Evolutionary conservation across 2,888 invertebrate species (phyloP).

Genomic region (Drosophila paucipuncta): DNA sequence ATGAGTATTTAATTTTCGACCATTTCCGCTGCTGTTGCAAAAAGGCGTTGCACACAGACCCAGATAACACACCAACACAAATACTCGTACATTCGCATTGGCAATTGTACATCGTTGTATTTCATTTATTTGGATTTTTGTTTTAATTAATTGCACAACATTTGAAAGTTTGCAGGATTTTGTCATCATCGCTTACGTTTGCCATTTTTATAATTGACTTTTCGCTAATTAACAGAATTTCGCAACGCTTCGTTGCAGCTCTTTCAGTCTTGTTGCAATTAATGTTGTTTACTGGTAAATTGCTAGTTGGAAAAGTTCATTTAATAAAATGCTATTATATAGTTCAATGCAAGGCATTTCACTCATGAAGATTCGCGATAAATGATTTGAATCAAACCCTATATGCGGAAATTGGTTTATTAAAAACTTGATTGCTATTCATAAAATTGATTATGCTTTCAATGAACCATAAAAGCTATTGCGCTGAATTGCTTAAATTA

Average conservation of each 20-base stretch:
- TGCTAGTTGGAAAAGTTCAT: not conserved
- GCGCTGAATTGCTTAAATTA: slow-evolving; percentile 2
- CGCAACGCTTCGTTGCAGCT: not conserved
- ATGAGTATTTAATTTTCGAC: slow-evolving; percentile 28
- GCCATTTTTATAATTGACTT: slow-evolving; percentile 12
- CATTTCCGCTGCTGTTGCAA: slow-evolving; percentile 32
- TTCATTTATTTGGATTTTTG: not conserved
- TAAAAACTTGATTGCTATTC: not conserved
- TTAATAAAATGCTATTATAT: not conserved
- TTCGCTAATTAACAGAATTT: slow-evolving; percentile 17
- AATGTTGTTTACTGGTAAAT: not conserved
- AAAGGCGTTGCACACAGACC: not conserved
- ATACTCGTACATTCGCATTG: not conserved
- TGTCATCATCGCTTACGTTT: slow-evolving; percentile 7
- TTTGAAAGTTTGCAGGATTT: not conserved
- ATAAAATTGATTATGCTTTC: slow-evolving; percentile 3
- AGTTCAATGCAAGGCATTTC: not conserved
- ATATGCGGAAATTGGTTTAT: not conserved
- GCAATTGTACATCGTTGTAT: not conserved
- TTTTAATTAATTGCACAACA: slow-evolving; percentile 6
- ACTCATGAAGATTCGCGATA: not conserved
- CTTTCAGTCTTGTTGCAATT: not conserved
- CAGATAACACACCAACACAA: not conserved
- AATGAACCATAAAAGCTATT: not conserved
- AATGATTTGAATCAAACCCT: not conserved